Base-by-base conservation (phyloP, 2,888 invertebrate genomes). In the Mellilla xanthometata region DNA sequence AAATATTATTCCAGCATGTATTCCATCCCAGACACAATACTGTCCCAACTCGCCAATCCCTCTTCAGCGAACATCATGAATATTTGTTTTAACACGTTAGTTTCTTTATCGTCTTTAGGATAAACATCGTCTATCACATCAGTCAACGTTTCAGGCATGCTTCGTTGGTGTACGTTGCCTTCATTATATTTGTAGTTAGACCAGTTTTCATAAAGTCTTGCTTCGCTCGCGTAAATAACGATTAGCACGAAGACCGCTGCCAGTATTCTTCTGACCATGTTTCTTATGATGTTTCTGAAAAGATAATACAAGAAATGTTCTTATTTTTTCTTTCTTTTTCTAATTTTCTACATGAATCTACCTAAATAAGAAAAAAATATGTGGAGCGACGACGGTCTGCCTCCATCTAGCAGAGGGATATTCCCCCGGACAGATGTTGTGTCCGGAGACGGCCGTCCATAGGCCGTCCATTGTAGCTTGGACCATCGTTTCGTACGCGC, bases 91-190 rank as follows among this genome's bases (percentile, higher is more conserved):
- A 88, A 62, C 11, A 79, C 64, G 13, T 62, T 73, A 0, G 81
- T 70, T 45, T 85, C 84, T 12, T 60, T 51, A 46, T 87, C 86
- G 34, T 86, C 85, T 53, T 83, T 82, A 0, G 83, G 83, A 28
- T 71, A 86, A 2, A 82, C 49, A 2, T 67, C 62, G 51, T 87
- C 84, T 33, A 88, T 46, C 27, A 75, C 81, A 29, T 72, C 62
- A n/a, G 71, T 60, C 3, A 85, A 65, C 0, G 74, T 62, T 8
- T 83, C 81, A 0, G 80, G 66, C 59, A 84, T 64, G 39, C 81
- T 72, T 23, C 84, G 65, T 32, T 67, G 60, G 29, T 68, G 65
- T 28, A 12, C 8, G 11, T 49, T 50, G 19, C 50, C 30, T 8
- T 50, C 64, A 12, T 26, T 19, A 32, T n/a, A 56, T 49, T 75